Evolutionary conservation across 2,797 vertebrate species (phyloP).

Genomic region (Tokudaia tokunoshimensis): DNA sequence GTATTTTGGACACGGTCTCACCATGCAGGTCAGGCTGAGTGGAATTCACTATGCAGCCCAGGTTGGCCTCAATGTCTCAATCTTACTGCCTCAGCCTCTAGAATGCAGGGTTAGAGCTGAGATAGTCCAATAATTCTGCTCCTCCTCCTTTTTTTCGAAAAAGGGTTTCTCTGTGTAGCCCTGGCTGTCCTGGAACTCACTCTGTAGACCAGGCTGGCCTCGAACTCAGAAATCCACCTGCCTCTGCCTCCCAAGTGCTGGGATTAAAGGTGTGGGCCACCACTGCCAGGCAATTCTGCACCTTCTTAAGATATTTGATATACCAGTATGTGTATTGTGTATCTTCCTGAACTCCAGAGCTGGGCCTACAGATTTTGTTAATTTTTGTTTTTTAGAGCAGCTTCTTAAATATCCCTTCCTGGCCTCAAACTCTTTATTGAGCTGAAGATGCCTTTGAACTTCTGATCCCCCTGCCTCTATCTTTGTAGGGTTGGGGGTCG

Average conservation of each 20-base stretch:
- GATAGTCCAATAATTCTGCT: constrained; percentile 1
- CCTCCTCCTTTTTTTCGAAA: background rate
- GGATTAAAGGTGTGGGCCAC: too few relatives aligned
- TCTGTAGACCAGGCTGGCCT: too few relatives aligned
- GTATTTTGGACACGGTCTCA: background rate
- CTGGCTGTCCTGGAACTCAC: too few relatives aligned
- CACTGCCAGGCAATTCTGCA: background rate
- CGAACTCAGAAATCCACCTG: too few relatives aligned
- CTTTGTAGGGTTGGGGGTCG: background rate
- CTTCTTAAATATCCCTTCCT: background rate
- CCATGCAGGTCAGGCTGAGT: background rate
- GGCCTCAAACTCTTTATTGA: background rate
- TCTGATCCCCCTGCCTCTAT: background rate
- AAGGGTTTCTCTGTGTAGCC: too few relatives aligned
- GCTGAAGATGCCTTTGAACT: background rate
- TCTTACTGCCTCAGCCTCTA: background rate
- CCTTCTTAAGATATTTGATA: constrained; percentile 22
- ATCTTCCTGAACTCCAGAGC: constrained; percentile 39
- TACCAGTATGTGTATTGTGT: background rate
- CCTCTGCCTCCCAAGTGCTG: too few relatives aligned
- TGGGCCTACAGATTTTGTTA: constrained; percentile 12
- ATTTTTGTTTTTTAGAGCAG: background rate
- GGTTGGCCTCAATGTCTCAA: background rate
- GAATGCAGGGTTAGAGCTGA: background rate
- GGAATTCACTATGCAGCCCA: background rate